Evolutionary conservation across 2,113 vertebrate genomes (phyloP), one percentile per base, ranked within the genome.

Genomic region (Picathartes gymnocephalus): DNA sequence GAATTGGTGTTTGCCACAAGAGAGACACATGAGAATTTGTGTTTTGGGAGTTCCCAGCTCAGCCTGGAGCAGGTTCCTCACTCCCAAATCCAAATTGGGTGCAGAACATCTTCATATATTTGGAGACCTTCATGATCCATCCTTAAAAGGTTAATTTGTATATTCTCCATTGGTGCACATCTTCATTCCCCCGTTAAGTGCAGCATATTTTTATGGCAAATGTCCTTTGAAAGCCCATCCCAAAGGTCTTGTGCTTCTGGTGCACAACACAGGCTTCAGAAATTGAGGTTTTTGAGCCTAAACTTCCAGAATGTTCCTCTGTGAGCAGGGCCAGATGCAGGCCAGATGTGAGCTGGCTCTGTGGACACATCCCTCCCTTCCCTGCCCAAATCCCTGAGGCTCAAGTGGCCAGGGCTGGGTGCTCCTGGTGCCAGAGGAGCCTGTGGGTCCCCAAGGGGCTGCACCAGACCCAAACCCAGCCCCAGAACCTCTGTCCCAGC

Each of bases 331-430:
- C 28, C 86, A 86, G 90, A 39, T 70, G 88, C 85, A 87, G 73
- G 28, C 54, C 92, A 91, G 91, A 76, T 90, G 88, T 86, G 57
- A 74, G 48, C 39, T 12, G 78, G 72, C 31, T 37, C 35, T 44
- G 27, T 6, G 54, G 68, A 4, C 56, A 30, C 14, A 0, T 35
- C 73, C 39, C 48, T 68, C 31, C 73, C 57, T 50, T 6, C 62
- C 76, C 48, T 28, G 22, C 13, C 54, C 51, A 4, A 4, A 40
- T 6, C 8, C 1, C 60, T 0, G 0, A 0, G 0, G 81, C 40
- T 83, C 7, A 0, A 1, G 9, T 9, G 64, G 35, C 64, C 53
- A 15, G 45, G 78, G 30, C 44, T 4, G 2, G 47, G 10, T 44
- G 20, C 30, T 56, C 37, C 53, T 33, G 15, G 2, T 6, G 8